Conservation (phyloP, 2,888 invertebrate species). For the Helicoverpa assulta region DNA sequence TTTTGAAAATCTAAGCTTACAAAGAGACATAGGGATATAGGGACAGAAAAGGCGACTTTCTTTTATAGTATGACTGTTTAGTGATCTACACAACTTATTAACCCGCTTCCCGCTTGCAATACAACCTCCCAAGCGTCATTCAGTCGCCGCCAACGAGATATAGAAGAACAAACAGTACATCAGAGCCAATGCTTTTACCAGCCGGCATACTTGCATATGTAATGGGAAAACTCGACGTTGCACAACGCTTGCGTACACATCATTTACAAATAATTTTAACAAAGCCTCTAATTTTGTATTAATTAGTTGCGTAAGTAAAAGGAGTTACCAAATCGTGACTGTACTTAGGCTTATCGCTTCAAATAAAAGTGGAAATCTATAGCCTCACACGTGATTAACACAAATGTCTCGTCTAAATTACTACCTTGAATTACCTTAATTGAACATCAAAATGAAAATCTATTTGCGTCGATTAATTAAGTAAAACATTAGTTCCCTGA, state of each 20-base stretch:
- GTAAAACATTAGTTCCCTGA: not conserved
- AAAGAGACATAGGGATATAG: too few species aligned
- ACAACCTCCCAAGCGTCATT: slow-evolving; percentile 44
- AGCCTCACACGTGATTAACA: slow-evolving; percentile 16
- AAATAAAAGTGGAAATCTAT: slow-evolving; percentile 35
- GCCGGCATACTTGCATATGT: slow-evolving; percentile 62
- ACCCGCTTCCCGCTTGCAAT: slow-evolving; percentile 33
- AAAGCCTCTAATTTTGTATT: slow-evolving; percentile 6
- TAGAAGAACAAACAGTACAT: slow-evolving; percentile 68
- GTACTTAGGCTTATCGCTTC: slow-evolving; percentile 38
- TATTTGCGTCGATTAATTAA: slow-evolving; percentile 19
- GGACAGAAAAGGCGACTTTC: too few species aligned
- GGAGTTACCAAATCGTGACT: not conserved
- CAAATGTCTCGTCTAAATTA: slow-evolving; percentile 1
- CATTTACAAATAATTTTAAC: slow-evolving; percentile 51
- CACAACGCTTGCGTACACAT: slow-evolving; percentile 53
- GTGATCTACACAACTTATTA: not conserved
- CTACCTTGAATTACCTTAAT: slow-evolving; percentile 24
- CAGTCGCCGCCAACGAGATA: slow-evolving; percentile 65
- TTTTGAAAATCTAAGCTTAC: too few species aligned
- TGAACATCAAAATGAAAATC: slow-evolving; percentile 9
- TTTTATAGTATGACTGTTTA: too few species aligned
- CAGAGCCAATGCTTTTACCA: slow-evolving; percentile 65
- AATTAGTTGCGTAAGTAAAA: not conserved
- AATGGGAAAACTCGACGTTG: slow-evolving; percentile 66